Evolutionary conservation across 2,888 invertebrate species (phyloP).

Genomic region (Tiliacea aurago): DNA sequence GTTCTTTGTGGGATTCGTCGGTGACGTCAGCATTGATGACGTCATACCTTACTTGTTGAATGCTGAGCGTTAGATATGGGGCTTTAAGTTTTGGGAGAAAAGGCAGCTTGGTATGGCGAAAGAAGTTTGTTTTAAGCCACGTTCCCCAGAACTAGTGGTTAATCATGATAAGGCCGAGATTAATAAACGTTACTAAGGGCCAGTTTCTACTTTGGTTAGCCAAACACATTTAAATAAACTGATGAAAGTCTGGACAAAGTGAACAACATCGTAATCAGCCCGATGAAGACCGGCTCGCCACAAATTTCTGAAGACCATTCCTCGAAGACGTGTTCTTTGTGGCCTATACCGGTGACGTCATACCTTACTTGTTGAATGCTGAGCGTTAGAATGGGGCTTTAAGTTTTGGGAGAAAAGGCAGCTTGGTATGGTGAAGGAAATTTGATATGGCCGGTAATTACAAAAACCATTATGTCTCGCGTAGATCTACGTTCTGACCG

Average conservation of each 20-base stretch:
- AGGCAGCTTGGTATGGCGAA: not conserved
- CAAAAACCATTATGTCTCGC: no score
- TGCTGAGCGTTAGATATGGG: constrained; percentile 73
- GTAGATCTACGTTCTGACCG: no score
- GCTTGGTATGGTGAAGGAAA: no score
- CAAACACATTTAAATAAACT: no score
- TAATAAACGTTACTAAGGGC: not conserved
- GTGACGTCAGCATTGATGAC: constrained; percentile 98
- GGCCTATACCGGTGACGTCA: no score
- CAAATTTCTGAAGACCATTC: no score
- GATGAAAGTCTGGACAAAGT: no score
- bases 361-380: constrained; percentile 96
- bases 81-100: not conserved
- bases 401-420: not conserved
- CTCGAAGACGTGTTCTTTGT: no score
- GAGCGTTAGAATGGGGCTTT: constrained; percentile 69
- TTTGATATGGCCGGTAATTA: no score
- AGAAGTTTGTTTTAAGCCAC: not conserved
- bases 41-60: constrained; percentile 97
- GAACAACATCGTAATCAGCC: no score
- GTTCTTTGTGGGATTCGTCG: constrained; percentile 97
- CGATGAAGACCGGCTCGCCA: no score
- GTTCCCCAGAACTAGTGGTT: not conserved
- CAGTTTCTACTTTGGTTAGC: no score
- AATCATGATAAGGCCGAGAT: not conserved